Conservation (phyloP, 1,140 invertebrate genomes). For the Hesperophylax magnus region DNA sequence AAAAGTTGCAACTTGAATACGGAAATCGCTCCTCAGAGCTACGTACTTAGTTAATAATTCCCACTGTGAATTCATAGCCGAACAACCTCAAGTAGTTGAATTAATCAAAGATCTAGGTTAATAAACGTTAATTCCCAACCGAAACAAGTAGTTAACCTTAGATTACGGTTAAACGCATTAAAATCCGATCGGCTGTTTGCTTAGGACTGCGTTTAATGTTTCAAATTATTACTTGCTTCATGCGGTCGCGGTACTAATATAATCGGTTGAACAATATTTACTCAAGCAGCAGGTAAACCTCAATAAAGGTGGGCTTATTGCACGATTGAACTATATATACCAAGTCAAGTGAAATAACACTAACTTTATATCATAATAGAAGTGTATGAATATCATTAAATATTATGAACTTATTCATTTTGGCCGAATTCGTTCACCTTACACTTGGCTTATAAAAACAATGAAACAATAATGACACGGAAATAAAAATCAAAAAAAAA, state of each 20-base stretch:
- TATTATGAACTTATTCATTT: no score
- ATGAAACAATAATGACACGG: no score
- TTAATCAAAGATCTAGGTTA: slow-evolving; percentile 39
- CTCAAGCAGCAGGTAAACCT: slow-evolving; percentile 18
- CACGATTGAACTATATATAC: not conserved
- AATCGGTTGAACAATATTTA: slow-evolving; percentile 40
- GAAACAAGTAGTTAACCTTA: slow-evolving; percentile 41
- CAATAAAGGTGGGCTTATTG: slow-evolving; percentile 14
- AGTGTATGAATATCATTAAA: no score
- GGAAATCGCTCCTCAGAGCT: not conserved
- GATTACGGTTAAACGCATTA: slow-evolving; percentile 45
- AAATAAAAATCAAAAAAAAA: no score
- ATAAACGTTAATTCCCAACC: slow-evolving; percentile 35
- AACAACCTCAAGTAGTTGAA: slow-evolving; percentile 32
- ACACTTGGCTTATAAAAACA: no score
- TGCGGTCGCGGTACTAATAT: slow-evolving; percentile 30
- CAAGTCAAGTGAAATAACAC: no score
- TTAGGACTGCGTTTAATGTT: slow-evolving; percentile 41
- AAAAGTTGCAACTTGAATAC: slow-evolving; percentile 23
- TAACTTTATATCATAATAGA: no score
- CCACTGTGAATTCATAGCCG: slow-evolving; percentile 1
- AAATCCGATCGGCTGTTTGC: slow-evolving; percentile 38
- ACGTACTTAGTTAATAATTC: slow-evolving; percentile 31
- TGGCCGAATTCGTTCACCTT: no score
- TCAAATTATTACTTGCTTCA: slow-evolving; percentile 33